Base-by-base conservation (phyloP, 1,140 invertebrate genomes). In the Pteromalus puparum region DNA sequence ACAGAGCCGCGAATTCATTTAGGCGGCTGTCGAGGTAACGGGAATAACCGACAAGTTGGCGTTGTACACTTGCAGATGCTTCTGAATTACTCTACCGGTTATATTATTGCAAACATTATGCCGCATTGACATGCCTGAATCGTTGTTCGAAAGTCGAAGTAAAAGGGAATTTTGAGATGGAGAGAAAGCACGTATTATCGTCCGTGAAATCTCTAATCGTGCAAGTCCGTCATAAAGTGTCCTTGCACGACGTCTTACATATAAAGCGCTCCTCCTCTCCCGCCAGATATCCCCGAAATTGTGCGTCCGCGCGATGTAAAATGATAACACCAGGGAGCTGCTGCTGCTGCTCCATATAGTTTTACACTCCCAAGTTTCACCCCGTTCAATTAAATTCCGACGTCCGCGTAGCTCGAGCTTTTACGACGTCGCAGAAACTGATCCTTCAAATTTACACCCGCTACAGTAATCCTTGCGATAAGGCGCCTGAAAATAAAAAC, bases 171-270 rank as follows among this genome's bases (percentile, higher is more conserved):
- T 28, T 61, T 18, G 34, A 46, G 30, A 75, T 42, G 34, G 18
- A 21, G 26, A 73, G 28, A 73, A 87, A 72, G 73, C 73, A 81
- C 72, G 81, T 87, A 88, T n/a, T n/a, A 88, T 87, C 85, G 85
- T 85, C 81, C 81, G 85, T 88, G 86, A 88, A 87, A 85, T 82
- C 87, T 74, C 77, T 87, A 88, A 89, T 89, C 86, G 82, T 77
- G 74, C 30, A 53, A 84, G 87, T 73, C 81, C 84, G 77, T 70
- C 82, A 88, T 87, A 87, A 89, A 87, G 83, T 85, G 84, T 74
- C 82, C 78, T 67, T 7, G 79, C 84, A 85, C 86, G 84, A 86
- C 82, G 87, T 84, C 81, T 85, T 81, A 83, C 83, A 85, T 21
- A 61, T 21, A 61, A 42, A 42, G 38, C 38, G 74, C 85, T 46